Percentiles rank a stretch among this genome's conserved stretches.
Conservation (phyloP, 2,888 invertebrate species). For the Tenthredo scrophulariae region DNA sequence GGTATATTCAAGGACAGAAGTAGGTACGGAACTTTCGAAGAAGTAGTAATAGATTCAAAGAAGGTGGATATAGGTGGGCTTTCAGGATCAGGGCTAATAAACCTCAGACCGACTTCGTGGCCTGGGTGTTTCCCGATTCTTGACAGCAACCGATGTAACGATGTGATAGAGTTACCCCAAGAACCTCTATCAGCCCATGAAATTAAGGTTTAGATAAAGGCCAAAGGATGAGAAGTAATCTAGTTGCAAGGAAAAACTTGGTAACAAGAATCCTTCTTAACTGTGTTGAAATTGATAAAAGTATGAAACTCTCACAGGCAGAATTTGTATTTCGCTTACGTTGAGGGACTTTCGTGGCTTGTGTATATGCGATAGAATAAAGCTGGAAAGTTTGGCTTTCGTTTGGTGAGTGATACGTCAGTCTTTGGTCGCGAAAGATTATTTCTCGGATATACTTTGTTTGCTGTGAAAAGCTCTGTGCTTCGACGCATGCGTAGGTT, state of each 20-base stretch:
- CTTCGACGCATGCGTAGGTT: conserved; percentile 43
- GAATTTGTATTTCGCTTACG: not conserved
- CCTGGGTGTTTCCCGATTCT: not conserved
- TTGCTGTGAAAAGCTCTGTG: conserved; percentile 16
- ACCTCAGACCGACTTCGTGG: not conserved
- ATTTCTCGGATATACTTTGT: not conserved
- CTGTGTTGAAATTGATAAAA: not conserved
- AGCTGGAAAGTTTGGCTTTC: conserved; percentile 13
- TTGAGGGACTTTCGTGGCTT: not conserved
- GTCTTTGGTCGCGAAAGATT: conserved; percentile 16
- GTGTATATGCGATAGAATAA: not conserved
- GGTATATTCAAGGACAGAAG: not conserved
- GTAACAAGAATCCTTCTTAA: not conserved
- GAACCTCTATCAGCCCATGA: conserved; percentile 6
- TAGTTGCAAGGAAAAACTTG: not conserved
- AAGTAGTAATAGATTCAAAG: not conserved
- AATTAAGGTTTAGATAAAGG: not conserved
- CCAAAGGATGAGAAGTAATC: not conserved
- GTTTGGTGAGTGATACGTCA: not conserved
- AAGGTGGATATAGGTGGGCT: not conserved
- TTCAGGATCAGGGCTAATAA: not conserved
- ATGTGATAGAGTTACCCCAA: not conserved
- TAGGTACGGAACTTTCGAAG: not conserved
- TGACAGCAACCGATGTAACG: not conserved
- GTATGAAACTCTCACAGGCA: not conserved